These are phyloP conservation scores for Remorina albescens DNA, from an alignment of 2,797 vertebrate genomes.

Conservation along the genomic window DNA sequence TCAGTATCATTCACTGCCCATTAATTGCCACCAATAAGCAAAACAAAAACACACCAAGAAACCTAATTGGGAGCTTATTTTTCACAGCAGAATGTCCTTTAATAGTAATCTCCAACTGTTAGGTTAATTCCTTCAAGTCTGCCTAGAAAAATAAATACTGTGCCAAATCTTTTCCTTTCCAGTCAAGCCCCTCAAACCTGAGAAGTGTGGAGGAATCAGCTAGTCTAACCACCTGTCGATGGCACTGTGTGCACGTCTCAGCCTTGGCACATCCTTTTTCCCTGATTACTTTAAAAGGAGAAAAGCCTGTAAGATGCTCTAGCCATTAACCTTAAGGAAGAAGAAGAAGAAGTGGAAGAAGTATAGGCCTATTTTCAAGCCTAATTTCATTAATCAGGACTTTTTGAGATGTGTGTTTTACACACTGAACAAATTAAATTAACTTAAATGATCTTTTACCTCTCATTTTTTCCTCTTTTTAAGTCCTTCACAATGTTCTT, in stretches of 20 bases:
- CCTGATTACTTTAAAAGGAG: too few species aligned
- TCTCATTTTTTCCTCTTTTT: neutral
- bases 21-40: slow-evolving; percentile 37
- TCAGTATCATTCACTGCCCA: slow-evolving; percentile 34
- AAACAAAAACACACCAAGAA: slow-evolving; percentile 54
- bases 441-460: neutral
- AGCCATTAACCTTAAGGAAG: too few species aligned
- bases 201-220: slow-evolving; percentile 33
- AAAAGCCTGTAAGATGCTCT: too few species aligned
- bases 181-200: slow-evolving; percentile 7
- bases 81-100: slow-evolving; percentile 49
- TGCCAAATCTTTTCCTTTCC: slow-evolving; percentile 32
- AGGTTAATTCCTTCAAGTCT: slow-evolving; percentile 71
- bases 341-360: too few species aligned
- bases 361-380: too few species aligned
- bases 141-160: slow-evolving; percentile 69
- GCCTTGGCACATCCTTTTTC: too few species aligned
- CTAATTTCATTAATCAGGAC: slow-evolving; percentile 10
- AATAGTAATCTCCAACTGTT: slow-evolving; percentile 68
- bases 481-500: neutral
- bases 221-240: slow-evolving; percentile 48
- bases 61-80: slow-evolving; percentile 67
- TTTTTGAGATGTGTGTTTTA: slow-evolving; percentile 3
- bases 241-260: neutral
- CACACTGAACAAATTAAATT: neutral